These are phyloP conservation scores for Melikaiella ostensackeni DNA, from an alignment of 2,888 invertebrate genomes.

Conservation along the genomic window DNA sequence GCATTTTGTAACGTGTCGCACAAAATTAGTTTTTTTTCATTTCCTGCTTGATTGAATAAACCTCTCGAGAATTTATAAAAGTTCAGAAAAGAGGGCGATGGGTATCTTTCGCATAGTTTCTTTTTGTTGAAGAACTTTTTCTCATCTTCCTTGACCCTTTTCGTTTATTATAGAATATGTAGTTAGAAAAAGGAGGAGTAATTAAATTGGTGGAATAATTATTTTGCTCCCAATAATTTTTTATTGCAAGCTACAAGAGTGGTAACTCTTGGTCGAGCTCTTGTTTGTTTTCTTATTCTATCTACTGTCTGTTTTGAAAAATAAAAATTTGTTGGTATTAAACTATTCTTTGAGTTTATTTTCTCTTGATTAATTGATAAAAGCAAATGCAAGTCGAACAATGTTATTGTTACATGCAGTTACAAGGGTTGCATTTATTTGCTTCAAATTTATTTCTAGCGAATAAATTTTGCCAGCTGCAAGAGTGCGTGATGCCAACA, in stretches of 20 bases:
- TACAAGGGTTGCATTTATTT: neutral
- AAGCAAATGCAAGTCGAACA: neutral
- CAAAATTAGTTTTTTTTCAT: neutral
- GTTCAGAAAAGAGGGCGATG: conserved; percentile 1
- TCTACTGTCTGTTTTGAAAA: neutral
- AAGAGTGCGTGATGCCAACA: conserved; percentile 16
- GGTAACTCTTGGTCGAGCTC: neutral
- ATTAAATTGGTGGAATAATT: neutral
- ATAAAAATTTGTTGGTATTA: neutral
- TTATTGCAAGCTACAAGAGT: neutral
- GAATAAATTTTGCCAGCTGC: conserved; percentile 17
- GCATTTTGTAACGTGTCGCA: conserved; percentile 11
- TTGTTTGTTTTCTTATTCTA: neutral
- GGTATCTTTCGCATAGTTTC: neutral
- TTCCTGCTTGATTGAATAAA: neutral
- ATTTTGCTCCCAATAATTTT: neutral
- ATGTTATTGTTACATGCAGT: neutral
- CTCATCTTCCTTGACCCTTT: neutral
- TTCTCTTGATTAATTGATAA: neutral
- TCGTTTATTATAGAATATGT: neutral
- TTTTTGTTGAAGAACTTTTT: neutral
- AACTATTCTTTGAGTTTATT: neutral
- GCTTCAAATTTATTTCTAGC: neutral
- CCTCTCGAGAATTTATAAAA: neutral
- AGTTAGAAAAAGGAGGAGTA: neutral